Base-by-base conservation (phyloP, 2,113 vertebrate genomes). In the Platanista minor region DNA sequence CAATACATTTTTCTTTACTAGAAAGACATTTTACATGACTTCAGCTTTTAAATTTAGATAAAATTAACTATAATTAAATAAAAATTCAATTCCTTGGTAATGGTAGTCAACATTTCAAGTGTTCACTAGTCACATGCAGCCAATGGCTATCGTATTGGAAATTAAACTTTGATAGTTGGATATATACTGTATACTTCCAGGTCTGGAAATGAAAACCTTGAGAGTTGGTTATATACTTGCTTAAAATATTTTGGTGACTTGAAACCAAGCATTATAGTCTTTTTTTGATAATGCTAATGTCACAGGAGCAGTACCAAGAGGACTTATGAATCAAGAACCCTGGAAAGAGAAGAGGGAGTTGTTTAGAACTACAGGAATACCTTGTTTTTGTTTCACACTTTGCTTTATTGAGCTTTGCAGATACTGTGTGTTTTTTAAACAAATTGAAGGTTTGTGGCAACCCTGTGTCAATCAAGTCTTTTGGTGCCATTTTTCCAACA, bases 221-320 rank as follows among this genome's bases (percentile, higher is more conserved):
- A 86, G 49, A 86, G 41, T 90, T 96, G 59, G 5, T 88, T 74
- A 59, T 81, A 11, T 89, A 36, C n/a, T 77, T 88, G 36, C 36
- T 97, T 92, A 59, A 41, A 74, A 25, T 77, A 33, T 61, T 94
- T 86, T 92, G 49, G 66, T 94, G 91, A 43, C 49, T 46, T 86
- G 72, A 83, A 15, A 74, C 20, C n/a, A 49, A n/a, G 17, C n/a
- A 43, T 89, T 43, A 36, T 36, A 57, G 54, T 69, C 18, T 57
- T 83, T 90, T 95, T 90, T 82, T 46, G 72, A 23, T 80, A 74
- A 78, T 91, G 33, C 12, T 88, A 17, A n/a, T 92, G 15, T 90
- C 49, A 80, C 14, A 84, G 43, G 31, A 69, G 8, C 10, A 74
- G 9, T 61, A 80, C 14, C 17, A 81, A 13, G 57, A 82, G 77